Conservation (phyloP, 2,888 invertebrate genomes). For the Netelia fuscicornis region DNA sequence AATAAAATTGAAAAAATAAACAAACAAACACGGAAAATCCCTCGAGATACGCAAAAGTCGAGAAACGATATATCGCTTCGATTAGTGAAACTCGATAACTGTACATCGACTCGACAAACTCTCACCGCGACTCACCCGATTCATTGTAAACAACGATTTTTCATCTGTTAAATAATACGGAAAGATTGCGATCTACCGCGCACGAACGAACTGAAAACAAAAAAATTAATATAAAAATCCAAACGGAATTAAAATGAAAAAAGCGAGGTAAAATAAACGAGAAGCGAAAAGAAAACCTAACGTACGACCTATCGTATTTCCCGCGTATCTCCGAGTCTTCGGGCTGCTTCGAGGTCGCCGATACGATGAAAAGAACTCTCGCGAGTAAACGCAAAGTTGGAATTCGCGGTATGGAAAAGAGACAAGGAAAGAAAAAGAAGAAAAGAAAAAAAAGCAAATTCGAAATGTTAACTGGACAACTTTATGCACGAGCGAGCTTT, state of each 20-base stretch:
- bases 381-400: background rate
- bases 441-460: background rate
- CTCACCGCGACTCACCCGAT: background rate
- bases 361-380: background rate
- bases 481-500: too few species aligned
- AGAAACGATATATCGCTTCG: slow-evolving; percentile 12
- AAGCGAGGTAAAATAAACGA: background rate
- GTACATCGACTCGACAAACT: background rate
- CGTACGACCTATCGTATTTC: slow-evolving; percentile 2
- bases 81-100: background rate
- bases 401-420: slow-evolving; percentile 31
- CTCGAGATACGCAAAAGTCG: slow-evolving; percentile 14
- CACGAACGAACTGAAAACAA: background rate
- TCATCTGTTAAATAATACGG: too few species aligned
- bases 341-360: background rate
- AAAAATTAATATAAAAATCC: background rate
- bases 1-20: background rate
- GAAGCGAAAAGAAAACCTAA: background rate
- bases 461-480: background rate
- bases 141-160: too few species aligned
- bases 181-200: background rate
- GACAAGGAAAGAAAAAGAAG: slow-evolving; percentile 11
- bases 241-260: background rate
- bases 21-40: background rate
- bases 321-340: background rate